These are phyloP conservation scores for Chlorodrepanis virens DNA, from an alignment of 2,113 vertebrate species.

Conservation along the genomic window DNA sequence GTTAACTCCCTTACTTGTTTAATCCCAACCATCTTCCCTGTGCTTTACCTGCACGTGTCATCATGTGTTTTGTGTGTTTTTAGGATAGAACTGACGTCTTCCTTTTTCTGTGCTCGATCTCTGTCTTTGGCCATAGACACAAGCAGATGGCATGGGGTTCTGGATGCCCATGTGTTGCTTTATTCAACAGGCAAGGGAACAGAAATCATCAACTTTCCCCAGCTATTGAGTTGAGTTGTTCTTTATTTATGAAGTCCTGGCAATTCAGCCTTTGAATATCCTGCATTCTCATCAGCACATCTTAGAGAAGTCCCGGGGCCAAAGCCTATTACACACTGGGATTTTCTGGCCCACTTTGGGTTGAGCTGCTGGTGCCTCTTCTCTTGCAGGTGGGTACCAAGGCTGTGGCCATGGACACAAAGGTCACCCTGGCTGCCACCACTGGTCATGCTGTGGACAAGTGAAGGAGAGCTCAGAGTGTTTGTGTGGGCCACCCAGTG, in stretches of 20 bases:
- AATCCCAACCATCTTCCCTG: background rate
- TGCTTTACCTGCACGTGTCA: background rate
- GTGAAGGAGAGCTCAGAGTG: conserved; percentile 82
- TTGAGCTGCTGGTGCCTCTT: background rate
- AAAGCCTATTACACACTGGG: background rate
- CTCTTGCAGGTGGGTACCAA: conserved; percentile 86
- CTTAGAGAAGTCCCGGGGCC: background rate
- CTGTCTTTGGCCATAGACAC: background rate
- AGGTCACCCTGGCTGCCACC: conserved; percentile 87
- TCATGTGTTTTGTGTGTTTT: background rate
- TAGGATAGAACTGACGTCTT: background rate
- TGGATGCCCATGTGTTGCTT: background rate
- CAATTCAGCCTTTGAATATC: background rate
- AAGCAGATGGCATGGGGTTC: background rate
- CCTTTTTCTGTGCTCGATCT: background rate
- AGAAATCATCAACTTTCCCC: background rate
- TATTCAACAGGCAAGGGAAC: background rate
- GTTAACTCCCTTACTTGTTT: background rate
- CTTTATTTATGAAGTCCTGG: background rate
- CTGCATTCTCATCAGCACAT: background rate
- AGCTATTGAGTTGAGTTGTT: background rate
- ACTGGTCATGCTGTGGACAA: conserved; percentile 94
- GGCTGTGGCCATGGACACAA: conserved; percentile 92
- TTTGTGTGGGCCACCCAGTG: background rate
- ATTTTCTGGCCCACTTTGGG: background rate